These are phyloP conservation scores for Orientallactaga sibirica DNA, from an alignment of 2,797 vertebrate genomes.

Conservation along the genomic window DNA sequence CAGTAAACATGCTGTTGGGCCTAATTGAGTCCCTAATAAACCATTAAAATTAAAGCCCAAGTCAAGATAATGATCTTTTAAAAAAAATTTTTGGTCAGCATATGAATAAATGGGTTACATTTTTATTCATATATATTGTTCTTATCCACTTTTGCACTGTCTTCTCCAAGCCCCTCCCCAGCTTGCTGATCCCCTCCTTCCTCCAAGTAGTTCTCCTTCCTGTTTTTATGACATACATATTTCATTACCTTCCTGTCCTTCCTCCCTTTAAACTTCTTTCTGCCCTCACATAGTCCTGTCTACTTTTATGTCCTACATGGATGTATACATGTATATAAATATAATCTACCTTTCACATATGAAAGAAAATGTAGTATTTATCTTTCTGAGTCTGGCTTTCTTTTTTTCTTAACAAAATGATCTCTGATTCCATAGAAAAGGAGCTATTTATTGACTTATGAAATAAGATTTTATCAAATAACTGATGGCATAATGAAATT, in stretches of 20 bases:
- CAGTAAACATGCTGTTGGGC: not conserved
- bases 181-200: not conserved
- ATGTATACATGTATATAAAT: not conserved
- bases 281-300: not conserved
- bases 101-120: not conserved
- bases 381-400: not conserved
- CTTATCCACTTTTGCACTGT: not conserved
- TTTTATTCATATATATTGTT: not conserved
- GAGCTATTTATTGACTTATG: not conserved
- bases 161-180: not conserved
- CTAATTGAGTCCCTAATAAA: conserved; percentile 15
- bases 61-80: not conserved
- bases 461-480: conserved; percentile 19
- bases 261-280: not conserved
- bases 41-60: not conserved
- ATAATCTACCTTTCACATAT: not conserved
- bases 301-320: not conserved
- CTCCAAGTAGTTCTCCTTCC: not conserved
- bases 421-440: not conserved
- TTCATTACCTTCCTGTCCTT: not conserved
- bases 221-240: not conserved
- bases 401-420: not conserved
- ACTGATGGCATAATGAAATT: not conserved
- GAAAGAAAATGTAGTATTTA: not conserved
- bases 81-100: not conserved